phyloP scores from a whole-genome alignment of 2,888 invertebrate species.

The Dolichopus griseipennis region DNA sequence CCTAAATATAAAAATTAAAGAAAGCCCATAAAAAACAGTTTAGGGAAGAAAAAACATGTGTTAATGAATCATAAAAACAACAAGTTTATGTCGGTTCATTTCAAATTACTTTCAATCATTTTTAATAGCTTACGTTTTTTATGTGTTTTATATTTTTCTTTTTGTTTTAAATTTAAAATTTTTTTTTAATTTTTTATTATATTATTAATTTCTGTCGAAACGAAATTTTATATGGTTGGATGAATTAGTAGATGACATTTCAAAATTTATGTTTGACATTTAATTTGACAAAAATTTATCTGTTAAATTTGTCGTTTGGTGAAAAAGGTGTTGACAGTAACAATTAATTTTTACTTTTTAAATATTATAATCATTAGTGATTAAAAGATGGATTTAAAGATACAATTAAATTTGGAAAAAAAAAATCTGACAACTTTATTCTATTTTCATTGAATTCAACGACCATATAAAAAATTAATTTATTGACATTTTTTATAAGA shows the following conservation, averaged over 20 bases:
- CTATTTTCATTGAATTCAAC: no score
- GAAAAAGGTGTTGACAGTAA: not conserved
- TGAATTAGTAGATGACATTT: not conserved
- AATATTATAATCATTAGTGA: not conserved
- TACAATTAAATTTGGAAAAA: no score
- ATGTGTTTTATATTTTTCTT: no score
- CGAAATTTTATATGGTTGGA: not conserved
- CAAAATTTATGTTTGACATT: not conserved
- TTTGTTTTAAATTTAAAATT: no score
- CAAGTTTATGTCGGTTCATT: conserved; percentile 3
- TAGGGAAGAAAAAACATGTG: conserved; percentile 1
- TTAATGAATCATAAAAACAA: conserved; percentile 5
- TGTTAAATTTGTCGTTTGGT: not conserved
- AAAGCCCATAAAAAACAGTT: conserved; percentile 2
- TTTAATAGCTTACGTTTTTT: not conserved
- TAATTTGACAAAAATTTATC: not conserved
- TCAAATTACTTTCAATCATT: conserved; percentile 4
- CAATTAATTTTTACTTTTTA: not conserved
- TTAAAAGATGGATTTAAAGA: not conserved
- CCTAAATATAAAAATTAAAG: no score
- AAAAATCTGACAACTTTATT: no score
- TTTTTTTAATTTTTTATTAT: no score
- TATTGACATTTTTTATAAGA: no score
- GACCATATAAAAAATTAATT: no score
- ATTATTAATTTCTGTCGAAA: no score